Percentiles rank a stretch among this genome's conserved stretches.
Evolutionary conservation across 1,140 invertebrate genomes (phyloP).

Genomic region (Spodoptera litura): DNA sequence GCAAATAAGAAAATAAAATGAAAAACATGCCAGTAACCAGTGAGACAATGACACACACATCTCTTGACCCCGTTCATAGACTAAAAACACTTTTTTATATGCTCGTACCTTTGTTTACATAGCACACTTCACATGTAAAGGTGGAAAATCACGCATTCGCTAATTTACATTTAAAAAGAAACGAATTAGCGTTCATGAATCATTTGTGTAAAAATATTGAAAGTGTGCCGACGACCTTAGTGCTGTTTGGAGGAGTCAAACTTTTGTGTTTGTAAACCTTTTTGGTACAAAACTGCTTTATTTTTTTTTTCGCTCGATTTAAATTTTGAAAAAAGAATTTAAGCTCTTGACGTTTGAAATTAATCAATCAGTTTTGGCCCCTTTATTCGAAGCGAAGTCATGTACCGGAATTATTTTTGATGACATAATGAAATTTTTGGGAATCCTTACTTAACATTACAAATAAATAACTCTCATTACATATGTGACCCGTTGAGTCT

Average conservation of each 20-base stretch:
- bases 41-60: slow-evolving; percentile 38
- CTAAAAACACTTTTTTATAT: slow-evolving; percentile 5
- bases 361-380: too few species aligned
- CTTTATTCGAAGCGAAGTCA: too few species aligned
- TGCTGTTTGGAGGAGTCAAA: slow-evolving; percentile 12
- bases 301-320: not conserved
- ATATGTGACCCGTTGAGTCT: too few species aligned
- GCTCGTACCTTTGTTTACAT: slow-evolving; percentile 3
- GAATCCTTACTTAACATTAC: not conserved
- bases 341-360: not conserved
- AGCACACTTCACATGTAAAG: slow-evolving; percentile 5
- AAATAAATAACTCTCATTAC: not conserved
- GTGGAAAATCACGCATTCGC: slow-evolving; percentile 11
- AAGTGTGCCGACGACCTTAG: slow-evolving; percentile 56
- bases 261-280: slow-evolving; percentile 19
- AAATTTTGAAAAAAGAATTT: too few species aligned
- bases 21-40: slow-evolving; percentile 4
- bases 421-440: too few species aligned
- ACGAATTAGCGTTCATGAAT: slow-evolving; percentile 23
- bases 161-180: slow-evolving; percentile 31
- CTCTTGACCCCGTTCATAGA: slow-evolving; percentile 14
- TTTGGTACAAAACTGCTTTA: slow-evolving; percentile 12
- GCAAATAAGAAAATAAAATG: not conserved
- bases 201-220: not conserved
- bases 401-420: too few species aligned